Percentiles rank a stretch among this genome's conserved stretches.
phyloP scores from a whole-genome alignment of 2,797 vertebrate genomes.

The Peromyscus aztecus region DNA sequence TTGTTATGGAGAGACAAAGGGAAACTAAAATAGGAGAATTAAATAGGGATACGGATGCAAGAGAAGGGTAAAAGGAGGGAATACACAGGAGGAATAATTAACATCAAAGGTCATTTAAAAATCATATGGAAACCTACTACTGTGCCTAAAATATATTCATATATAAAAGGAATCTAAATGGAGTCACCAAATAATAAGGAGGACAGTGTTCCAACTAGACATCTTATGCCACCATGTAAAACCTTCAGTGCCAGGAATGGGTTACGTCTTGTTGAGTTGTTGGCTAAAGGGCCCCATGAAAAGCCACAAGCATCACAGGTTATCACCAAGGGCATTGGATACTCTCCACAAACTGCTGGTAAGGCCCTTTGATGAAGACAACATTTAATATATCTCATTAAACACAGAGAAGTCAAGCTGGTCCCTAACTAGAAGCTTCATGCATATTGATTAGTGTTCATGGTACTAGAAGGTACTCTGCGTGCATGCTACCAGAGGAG shows the following conservation, averaged over 20 bases:
- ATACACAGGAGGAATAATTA: not conserved
- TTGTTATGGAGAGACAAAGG: not conserved
- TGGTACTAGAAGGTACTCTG: not conserved
- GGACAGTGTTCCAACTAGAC: not conserved
- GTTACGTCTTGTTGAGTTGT: not conserved
- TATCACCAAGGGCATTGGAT: not conserved
- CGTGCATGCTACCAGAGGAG: not conserved
- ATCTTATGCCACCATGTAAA: not conserved
- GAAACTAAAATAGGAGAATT: not conserved
- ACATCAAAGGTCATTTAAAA: not conserved
- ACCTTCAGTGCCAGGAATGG: not conserved
- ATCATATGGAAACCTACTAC: not conserved
- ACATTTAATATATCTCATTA: not conserved
- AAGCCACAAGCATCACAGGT: not conserved
- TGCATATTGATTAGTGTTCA: not conserved
- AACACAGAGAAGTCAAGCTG: not conserved
- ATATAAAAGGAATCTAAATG: not conserved
- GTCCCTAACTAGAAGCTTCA: not conserved
- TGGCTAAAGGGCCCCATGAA: not conserved
- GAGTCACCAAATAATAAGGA: not conserved
- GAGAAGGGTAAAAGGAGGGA: not conserved
- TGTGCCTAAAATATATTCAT: not conserved
- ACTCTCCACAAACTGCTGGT: not conserved
- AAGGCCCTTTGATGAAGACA: not conserved
- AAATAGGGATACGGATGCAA: not conserved